phyloP scores from a whole-genome alignment of 2,113 vertebrate species.

The Zapornia atra region DNA sequence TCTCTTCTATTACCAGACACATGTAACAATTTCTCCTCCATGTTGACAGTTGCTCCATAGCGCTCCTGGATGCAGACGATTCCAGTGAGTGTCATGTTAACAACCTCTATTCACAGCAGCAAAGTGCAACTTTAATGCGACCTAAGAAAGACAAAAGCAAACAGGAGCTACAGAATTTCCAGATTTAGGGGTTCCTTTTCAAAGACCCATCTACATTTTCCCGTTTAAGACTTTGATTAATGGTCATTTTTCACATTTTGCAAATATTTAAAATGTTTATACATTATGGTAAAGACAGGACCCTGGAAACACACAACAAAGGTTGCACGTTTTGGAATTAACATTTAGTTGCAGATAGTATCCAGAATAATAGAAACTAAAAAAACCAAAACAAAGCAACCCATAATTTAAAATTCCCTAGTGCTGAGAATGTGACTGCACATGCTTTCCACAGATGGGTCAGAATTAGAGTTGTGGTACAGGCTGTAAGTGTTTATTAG shows the following conservation, averaged over 20 bases:
- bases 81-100: slow-evolving; percentile 52
- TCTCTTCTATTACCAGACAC: background rate
- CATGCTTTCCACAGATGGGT: background rate
- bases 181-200: background rate
- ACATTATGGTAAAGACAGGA: background rate
- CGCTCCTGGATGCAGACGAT: background rate
- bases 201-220: background rate
- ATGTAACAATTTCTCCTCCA: background rate
- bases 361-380: background rate
- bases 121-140: background rate
- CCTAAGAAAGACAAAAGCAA: slow-evolving; percentile 14
- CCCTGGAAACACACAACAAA: background rate
- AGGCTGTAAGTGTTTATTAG: background rate
- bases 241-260: background rate
- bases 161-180: background rate
- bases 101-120: background rate
- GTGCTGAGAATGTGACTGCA: background rate
- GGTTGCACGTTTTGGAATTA: background rate
- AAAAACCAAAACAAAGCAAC: too few relatives aligned
- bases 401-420: background rate
- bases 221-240: background rate
- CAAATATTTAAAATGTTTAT: background rate
- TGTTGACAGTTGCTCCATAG: slow-evolving; percentile 35
- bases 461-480: background rate
- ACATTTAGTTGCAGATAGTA: background rate